Evolutionary conservation across 1,140 invertebrate genomes (phyloP).

Genomic region (Drosophila simulans): DNA sequence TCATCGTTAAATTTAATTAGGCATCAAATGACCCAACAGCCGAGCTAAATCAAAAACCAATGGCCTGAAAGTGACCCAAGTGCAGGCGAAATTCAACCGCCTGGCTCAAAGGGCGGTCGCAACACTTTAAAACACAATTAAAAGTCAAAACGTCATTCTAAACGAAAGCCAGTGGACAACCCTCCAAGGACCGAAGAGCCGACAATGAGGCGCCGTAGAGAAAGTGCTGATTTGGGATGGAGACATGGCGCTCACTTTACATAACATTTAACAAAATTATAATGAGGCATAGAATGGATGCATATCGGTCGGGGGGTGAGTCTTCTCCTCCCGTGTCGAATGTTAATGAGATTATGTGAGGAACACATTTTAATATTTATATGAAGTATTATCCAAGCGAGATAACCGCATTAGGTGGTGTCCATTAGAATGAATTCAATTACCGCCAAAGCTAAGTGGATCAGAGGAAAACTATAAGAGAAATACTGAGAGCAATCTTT

Average conservation of each 20-base stretch:
- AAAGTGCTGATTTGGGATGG: constrained; percentile 6
- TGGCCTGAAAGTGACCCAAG: constrained; percentile 68
- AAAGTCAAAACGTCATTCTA: constrained; percentile 78
- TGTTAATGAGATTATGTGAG: constrained; percentile 66
- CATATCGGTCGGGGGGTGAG: constrained; percentile 3
- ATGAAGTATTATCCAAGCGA: constrained; percentile 12
- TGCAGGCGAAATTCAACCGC: constrained; percentile 14
- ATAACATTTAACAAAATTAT: constrained; percentile 83
- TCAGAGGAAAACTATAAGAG: constrained; percentile 24
- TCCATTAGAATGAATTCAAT: constrained; percentile 77
- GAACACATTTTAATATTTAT: constrained; percentile 47
- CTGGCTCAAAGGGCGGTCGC: constrained; percentile 5
- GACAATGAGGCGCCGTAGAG: constrained; percentile 59
- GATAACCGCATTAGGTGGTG: constrained; percentile 59
- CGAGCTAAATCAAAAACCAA: constrained; percentile 77
- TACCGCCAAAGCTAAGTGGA: constrained; percentile 41
- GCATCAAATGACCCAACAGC: constrained; percentile 76
- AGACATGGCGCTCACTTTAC: constrained; percentile 68
- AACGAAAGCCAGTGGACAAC: constrained; percentile 74
- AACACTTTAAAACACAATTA: constrained; percentile 82
- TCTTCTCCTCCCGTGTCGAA: constrained; percentile 65
- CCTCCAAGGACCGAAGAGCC: constrained; percentile 68
- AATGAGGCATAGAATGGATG: constrained; percentile 44
- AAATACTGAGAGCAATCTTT: constrained; percentile 19
- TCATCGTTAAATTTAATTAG: constrained; percentile 84